phyloP scores from a whole-genome alignment of 2,797 vertebrate species.

The Echiichthys vipera region DNA sequence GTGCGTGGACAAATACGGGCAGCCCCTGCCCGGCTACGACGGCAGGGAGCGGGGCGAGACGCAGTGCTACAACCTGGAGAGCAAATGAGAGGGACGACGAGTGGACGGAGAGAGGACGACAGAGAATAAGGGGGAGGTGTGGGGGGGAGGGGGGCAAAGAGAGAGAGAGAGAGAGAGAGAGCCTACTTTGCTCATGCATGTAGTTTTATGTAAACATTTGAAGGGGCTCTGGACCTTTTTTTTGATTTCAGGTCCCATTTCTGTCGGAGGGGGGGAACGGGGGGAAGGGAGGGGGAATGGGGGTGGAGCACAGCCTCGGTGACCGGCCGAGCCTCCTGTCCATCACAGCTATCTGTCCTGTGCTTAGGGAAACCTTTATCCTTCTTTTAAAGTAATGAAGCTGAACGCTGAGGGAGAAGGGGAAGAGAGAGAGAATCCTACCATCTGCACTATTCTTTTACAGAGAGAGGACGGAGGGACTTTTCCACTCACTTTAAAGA shows the following conservation, averaged over 20 bases:
- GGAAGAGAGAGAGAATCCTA: constrained; percentile 57
- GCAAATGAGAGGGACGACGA: constrained; percentile 75
- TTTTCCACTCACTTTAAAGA: constrained; percentile 83
- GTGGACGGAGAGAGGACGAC: constrained; percentile 55
- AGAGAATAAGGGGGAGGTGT: constrained; percentile 10
- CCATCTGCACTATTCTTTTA: constrained; percentile 86
- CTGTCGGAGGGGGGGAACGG: constrained; percentile 37
- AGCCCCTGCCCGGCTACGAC: constrained; percentile 88
- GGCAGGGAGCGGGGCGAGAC: constrained; percentile 87
- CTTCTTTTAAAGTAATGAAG: constrained; percentile 63
- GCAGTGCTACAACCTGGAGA: constrained; percentile 89
- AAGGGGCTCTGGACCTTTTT: constrained; percentile 74
- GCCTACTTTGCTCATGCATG: constrained; percentile 66
- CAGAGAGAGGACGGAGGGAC: constrained; percentile 81
- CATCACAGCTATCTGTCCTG: constrained; percentile 65
- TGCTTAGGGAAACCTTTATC: constrained; percentile 70
- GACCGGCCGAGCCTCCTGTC: constrained; percentile 49
- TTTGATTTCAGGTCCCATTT: constrained; percentile 67
- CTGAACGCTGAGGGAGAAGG: constrained; percentile 52
- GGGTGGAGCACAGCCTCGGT: constrained; percentile 35
- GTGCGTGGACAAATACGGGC: constrained; percentile 97
- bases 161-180: constrained; percentile 31
- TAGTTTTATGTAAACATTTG: constrained; percentile 75
- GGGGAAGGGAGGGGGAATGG: background rate
- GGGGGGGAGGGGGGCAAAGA: constrained; percentile 8